These are phyloP conservation scores for Balanococcus diminutus DNA, from an alignment of 2,888 invertebrate species.

Conservation along the genomic window DNA sequence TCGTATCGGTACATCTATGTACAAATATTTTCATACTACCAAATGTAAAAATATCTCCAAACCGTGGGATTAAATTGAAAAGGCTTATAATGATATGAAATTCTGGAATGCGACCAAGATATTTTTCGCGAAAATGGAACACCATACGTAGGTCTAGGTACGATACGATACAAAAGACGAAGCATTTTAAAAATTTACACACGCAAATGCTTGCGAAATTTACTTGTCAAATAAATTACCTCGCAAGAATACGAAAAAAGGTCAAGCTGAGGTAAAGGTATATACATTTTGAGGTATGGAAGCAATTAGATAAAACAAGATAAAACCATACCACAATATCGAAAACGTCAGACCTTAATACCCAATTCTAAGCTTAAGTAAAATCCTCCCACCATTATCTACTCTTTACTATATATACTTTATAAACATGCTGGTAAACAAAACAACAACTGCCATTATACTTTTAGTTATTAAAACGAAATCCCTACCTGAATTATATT, in stretches of 20 bases:
- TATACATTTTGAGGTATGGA: background rate
- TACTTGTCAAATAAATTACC: background rate
- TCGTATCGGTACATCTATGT: background rate
- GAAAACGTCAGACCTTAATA: slow-evolving; percentile 1
- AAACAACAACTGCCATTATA: background rate
- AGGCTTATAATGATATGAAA: too few relatives aligned
- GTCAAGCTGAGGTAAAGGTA: background rate
- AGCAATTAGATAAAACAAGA: background rate
- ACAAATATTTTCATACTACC: too few relatives aligned
- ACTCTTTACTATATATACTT: background rate
- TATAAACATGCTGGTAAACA: background rate
- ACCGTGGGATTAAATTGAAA: too few relatives aligned
- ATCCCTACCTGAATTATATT: background rate
- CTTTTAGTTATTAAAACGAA: background rate
- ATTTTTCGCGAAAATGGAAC: too few relatives aligned
- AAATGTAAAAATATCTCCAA: too few relatives aligned
- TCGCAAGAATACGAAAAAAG: background rate
- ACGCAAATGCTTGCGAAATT: background rate
- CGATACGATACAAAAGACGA: background rate
- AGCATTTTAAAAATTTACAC: background rate
- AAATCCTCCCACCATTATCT: background rate
- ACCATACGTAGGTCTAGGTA: background rate
- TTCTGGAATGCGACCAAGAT: too few relatives aligned
- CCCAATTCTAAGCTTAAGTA: background rate
- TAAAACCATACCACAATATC: background rate